phyloP scores from a whole-genome alignment of 2,797 vertebrate species.

The Aythya fuligula region DNA sequence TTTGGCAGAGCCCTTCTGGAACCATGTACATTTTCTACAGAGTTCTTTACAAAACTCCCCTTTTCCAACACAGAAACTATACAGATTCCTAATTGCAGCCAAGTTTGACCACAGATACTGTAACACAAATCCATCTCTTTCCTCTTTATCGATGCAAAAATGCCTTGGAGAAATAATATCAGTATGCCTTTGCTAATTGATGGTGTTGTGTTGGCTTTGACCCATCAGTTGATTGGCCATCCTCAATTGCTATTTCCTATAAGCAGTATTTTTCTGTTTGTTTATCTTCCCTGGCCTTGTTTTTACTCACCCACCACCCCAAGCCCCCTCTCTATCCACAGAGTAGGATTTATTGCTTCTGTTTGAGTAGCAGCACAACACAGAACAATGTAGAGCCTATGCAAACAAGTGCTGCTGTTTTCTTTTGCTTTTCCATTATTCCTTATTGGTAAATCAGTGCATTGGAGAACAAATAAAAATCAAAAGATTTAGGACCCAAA shows the following conservation, averaged over 20 bases:
- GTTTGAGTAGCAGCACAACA: conserved; percentile 25
- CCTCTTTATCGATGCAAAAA: neutral
- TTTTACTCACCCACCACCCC: conserved; percentile 13
- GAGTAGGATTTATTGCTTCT: conserved; percentile 25
- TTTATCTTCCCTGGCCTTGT: conserved; percentile 20
- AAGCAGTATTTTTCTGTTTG: neutral
- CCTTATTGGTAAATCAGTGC: neutral
- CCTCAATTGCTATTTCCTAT: conserved; percentile 4
- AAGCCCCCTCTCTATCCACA: neutral
- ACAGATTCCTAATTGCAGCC: conserved; percentile 9
- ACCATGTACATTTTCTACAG: neutral
- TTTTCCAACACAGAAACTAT: neutral
- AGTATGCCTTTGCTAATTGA: conserved; percentile 21
- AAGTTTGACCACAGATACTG: conserved; percentile 41
- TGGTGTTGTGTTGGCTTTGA: neutral
- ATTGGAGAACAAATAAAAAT: conserved; percentile 37
- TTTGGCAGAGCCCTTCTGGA: conserved; percentile 39
- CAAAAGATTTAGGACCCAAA: neutral
- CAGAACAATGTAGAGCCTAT: conserved; percentile 31
- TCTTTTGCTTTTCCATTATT: conserved; percentile 44
- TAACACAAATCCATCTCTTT: neutral
- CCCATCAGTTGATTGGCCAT: neutral
- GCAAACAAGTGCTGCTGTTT: conserved; percentile 23
- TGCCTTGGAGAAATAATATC: neutral
- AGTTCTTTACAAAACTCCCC: neutral